Conservation (phyloP, 2,888 invertebrate species). For the Aleiodes leptofemur region DNA sequence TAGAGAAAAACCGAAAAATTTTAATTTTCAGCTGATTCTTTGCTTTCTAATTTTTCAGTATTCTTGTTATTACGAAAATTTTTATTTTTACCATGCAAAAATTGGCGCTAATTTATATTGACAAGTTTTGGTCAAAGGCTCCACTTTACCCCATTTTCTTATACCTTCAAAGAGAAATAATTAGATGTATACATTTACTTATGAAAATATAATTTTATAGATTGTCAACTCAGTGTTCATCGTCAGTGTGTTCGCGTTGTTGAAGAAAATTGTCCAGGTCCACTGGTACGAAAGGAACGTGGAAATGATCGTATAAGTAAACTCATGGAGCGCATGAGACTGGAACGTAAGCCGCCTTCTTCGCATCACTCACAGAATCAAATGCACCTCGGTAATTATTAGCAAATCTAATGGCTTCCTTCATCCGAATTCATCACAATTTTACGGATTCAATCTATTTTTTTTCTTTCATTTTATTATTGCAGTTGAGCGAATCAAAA, state of each 20-base stretch:
- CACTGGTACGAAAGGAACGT: conserved; percentile 76
- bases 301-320: conserved; percentile 84
- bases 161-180: too few relatives aligned
- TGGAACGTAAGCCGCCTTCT: conserved; percentile 76
- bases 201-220: conserved; percentile 75
- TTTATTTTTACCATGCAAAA: neutral
- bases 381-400: conserved; percentile 42
- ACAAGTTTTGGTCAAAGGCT: neutral
- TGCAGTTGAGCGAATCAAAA: conserved; percentile 73
- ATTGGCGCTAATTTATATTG: neutral
- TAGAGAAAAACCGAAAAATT: too few relatives aligned
- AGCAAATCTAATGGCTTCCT: conserved; percentile 4
- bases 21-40: too few relatives aligned
- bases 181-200: too few relatives aligned
- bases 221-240: conserved; percentile 92
- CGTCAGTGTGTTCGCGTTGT: conserved; percentile 87
- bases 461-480: conserved; percentile 46
- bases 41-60: too few relatives aligned
- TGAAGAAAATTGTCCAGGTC: conserved; percentile 89
- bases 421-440: neutral
- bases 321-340: conserved; percentile 82
- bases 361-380: conserved; percentile 65
- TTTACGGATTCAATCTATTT: neutral
- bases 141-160: neutral
- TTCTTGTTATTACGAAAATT: neutral